These are phyloP conservation scores for Baryphthengus martii DNA, from an alignment of 2,113 vertebrate species.

Conservation along the genomic window DNA sequence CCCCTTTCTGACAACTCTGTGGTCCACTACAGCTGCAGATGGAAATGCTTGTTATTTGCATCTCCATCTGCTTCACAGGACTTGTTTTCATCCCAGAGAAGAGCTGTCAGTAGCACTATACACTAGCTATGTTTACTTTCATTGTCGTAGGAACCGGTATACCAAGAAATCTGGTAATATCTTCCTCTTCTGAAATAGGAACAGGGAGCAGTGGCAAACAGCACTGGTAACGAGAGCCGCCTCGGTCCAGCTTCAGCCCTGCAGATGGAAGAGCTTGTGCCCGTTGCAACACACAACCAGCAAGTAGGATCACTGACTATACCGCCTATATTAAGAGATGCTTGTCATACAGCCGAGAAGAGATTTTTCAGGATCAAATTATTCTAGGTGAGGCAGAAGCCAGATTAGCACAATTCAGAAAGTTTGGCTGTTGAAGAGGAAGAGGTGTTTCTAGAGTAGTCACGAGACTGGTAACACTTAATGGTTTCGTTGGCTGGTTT, in stretches of 20 bases:
- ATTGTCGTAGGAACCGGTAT: not conserved
- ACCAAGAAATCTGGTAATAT: not conserved
- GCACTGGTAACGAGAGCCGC: not conserved
- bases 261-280: not conserved
- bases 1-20: not conserved
- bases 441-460: not conserved
- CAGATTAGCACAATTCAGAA: not conserved
- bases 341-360: not conserved
- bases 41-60: conserved; percentile 33
- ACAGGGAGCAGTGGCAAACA: not conserved
- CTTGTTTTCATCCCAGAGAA: not conserved
- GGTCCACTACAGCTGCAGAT: not conserved
- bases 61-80: not conserved
- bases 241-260: not conserved
- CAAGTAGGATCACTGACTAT: conserved; percentile 32
- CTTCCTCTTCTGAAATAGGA: not conserved
- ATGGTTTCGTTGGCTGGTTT: not conserved
- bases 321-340: not conserved
- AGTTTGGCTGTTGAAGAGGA: not conserved
- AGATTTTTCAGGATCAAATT: not conserved
- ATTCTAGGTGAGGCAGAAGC: not conserved
- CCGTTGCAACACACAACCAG: not conserved
- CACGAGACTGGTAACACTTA: not conserved
- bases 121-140: not conserved
- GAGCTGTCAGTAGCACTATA: not conserved